Conservation (phyloP, 2,797 vertebrate genomes). For the Pitangus sulphuratus region DNA sequence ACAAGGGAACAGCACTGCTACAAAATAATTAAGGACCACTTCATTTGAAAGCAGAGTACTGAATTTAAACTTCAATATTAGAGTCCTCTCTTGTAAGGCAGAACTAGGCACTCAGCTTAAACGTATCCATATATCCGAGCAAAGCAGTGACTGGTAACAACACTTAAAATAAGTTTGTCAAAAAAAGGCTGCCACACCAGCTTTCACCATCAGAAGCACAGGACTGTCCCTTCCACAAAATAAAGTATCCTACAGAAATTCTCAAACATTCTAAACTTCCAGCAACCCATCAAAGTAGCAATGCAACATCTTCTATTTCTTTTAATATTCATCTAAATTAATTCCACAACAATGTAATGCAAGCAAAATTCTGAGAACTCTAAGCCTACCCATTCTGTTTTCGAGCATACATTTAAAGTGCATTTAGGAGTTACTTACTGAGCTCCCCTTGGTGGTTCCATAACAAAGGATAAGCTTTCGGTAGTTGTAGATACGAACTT, state of each 20-base stretch:
- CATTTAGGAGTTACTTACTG: conserved; percentile 78
- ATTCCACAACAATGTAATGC: neutral
- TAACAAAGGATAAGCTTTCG: conserved; percentile 97
- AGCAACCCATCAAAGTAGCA: neutral
- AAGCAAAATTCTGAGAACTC: neutral
- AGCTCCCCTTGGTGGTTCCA: conserved; percentile 95
- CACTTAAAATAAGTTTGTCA: neutral
- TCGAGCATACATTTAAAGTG: neutral
- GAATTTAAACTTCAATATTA: neutral
- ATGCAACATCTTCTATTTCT: neutral
- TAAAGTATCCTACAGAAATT: neutral
- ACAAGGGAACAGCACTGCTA: neutral
- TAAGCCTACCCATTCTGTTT: neutral
- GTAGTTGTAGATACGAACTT: conserved; percentile 97
- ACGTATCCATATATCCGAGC: neutral
- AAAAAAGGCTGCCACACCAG: neutral
- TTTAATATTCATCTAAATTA: neutral
- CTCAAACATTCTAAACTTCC: neutral
- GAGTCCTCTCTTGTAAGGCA: neutral
- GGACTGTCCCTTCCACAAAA: neutral
- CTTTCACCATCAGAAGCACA: neutral
- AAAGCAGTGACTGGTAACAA: neutral
- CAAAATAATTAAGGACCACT: neutral
- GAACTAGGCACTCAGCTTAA: neutral
- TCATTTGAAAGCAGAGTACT: neutral